Evolutionary conservation across 2,113 vertebrate genomes (phyloP), one percentile per base, ranked within the genome.

Genomic region (Tiliqua scincoides): DNA sequence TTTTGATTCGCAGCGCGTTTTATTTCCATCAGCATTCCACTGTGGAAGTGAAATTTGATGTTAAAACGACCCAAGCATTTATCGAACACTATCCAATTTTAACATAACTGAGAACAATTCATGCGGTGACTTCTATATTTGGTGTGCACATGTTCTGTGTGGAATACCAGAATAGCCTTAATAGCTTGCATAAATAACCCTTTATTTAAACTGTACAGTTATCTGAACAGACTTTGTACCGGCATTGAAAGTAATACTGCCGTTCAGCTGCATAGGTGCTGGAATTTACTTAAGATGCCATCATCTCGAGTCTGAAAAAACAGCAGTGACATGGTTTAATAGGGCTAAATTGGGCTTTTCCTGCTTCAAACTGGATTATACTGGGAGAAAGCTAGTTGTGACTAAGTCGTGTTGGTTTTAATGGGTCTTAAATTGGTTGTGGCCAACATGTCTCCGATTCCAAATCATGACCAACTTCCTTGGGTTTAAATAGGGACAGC

Each of bases 1-100:
- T 9, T 83, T 92, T 17, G 84, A 82, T 88, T 35, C 90, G n/a
- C 35, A 82, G 25, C 68, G 83, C 86, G 35, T 59, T 89, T 90
- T 54, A 35, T 52, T 32, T 54, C 23, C 4, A 48, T 35, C 10
- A 57, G n/a, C 27, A 32, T 82, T 70, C 23, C 54, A 32, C n/a
- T 88, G 82, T 54, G 78, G 76, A 91, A 73, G 82, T 88, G 72
- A 10, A 23, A 18, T n/a, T 3, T 85, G 0, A 32, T 89, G 82
- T 73, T 79, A 80, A 92, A 76, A 8, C 52, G 71, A 6, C 54
- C 21, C 11, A 5, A 71, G 48, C 15, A 10, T 57, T n/a, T 35
- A 32, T 70, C 48, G 23, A 27, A 18, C n/a, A 25, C 30, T 37
- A 35, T 62, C 32, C 35, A 20, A 82, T 35, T n/a, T 35, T 70